Evolutionary conservation across 2,888 invertebrate species (phyloP), one percentile per base, ranked within the genome.

Genomic region (Eristalinus aeneus): DNA sequence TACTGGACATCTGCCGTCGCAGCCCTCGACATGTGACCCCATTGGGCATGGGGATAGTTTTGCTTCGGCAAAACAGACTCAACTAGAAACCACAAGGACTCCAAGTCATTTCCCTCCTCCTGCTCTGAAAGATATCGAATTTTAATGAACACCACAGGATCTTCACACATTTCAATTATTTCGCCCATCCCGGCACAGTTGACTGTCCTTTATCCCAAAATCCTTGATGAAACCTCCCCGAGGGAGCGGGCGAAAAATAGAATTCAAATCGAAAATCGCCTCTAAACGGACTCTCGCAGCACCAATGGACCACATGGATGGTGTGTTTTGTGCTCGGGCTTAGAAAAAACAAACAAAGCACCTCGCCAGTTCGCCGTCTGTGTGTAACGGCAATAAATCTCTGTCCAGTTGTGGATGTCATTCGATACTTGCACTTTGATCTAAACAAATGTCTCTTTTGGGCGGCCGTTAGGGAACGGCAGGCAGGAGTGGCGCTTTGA

Each of bases 391-490:
- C 65, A 77, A 86, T 86, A 86, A 86, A 86, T 86, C 82, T 82
- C 73, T 82, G 82, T 86, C 82, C 78, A 65, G 71, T 78, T 73
- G 27, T 5, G 71, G 61, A 71, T 86, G 86, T 86, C 86, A 86
- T 82, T 78, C 78, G 82, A 86, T 86, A 86, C 81, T 86, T 78
- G 86, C 82, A 82, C 86, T 86, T 82, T 86, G 86, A 86, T 86
- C 86, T 86, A 86, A 86, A 86, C 82, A 86, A 86, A 86, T 86
- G 85, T 85, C 80, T 76, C 27, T 76, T n/a, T n/a, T n/a, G n/a
- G n/a, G n/a, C 81, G 58, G 32, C 65, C 53, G 73, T 22, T 20
- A 72, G 72, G 63, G 20, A 61, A 39, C 64, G 34, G 54, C 46
- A 46, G 46, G 8, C 46, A 46, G 46, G 16, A 4, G 6, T 46